Conservation (phyloP, 2,797 vertebrate species). For the Acrossocheilus fasciatus region DNA sequence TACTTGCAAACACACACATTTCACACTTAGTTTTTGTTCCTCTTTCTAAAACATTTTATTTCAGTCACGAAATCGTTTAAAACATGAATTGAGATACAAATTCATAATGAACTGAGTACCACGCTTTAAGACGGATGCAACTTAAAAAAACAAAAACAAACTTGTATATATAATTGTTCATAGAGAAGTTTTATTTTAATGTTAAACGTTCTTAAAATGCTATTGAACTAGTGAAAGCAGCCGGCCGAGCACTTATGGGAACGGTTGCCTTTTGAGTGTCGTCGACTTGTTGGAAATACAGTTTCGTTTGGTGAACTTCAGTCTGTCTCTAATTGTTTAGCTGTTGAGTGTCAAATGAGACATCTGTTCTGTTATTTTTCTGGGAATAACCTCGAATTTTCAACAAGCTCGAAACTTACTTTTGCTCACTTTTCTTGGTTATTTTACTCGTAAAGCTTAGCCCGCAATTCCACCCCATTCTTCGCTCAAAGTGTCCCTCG, state of each 20-base stretch:
- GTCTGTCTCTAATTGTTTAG: constrained; percentile 25
- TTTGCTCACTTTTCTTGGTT: neutral
- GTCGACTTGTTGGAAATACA: constrained; percentile 38
- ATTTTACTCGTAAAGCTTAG: neutral
- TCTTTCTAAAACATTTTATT: constrained; percentile 39
- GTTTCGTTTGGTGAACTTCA: constrained; percentile 11
- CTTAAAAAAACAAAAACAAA: constrained; percentile 30
- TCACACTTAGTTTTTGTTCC: constrained; percentile 1
- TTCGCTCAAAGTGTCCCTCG: constrained; percentile 1
- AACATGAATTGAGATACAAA: constrained; percentile 49
- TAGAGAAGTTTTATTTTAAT: constrained; percentile 64
- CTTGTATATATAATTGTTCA: constrained; percentile 60
- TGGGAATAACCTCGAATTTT: neutral
- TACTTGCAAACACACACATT: constrained; percentile 22
- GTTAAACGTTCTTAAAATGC: constrained; percentile 48
- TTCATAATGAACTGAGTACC: constrained; percentile 53
- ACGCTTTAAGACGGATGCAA: constrained; percentile 54
- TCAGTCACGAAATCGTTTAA: constrained; percentile 45
- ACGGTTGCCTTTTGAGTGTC: constrained; percentile 48
- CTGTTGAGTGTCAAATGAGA: constrained; percentile 21
- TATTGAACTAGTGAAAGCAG: constrained; percentile 44
- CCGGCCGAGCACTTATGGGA: constrained; percentile 35
- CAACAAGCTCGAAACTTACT: neutral
- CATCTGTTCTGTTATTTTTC: constrained; percentile 10
- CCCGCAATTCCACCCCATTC: constrained; percentile 5